Base-by-base conservation (phyloP, 2,888 invertebrate genomes). In the Cataglyphis livida region DNA sequence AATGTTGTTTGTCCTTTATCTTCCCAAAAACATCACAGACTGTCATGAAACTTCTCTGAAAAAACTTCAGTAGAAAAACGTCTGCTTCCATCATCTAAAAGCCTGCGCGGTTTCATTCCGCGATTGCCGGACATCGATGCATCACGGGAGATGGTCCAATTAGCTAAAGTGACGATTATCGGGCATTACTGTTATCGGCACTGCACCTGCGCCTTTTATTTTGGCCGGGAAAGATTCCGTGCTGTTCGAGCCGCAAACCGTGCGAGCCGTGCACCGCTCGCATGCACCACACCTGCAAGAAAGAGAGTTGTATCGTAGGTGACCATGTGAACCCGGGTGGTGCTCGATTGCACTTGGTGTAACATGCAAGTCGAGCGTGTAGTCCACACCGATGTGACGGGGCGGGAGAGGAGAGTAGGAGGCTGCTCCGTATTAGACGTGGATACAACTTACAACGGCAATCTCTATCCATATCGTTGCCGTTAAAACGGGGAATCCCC, bases 251-350 rank as follows among this genome's bases (percentile, higher is more conserved):
- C 15, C 41, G n/a, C 28, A 62, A 44, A 62, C 38, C 41, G 28
- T 10, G 71, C 54, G 41, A 68, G 32, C 68, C 32, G 68, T 70
- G 73, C 81, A 83, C 73, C 82, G 70, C 54, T 70, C 84, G 85
- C 66, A 57, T 61, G 84, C 81, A 85, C 84, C 90, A 88, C 89
- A 89, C 88, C 88, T 89, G 88, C 89, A 81, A 85, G 87, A 88
- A 86, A 87, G 89, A 76, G 76, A 76, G 70, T 84, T 38, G 21
- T 89, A 89, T 89, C 90, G 88, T 89, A 90, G 91, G 89, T 92
- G 91, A 92, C 89, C 90, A 91, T 87, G 88, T 92, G 91, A 92
- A 92, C 92, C 92, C 90, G 90, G 90, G 88, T 89, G 92, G 91
- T 91, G 89, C 89, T 89, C 88, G 91, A 88, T 88, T 92, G 92